Evolutionary conservation across 35 echinoderm and acorn worm genomes (phyloP), one percentile per base, ranked within the genome.

Genomic region (Holothuria glaberrima): DNA sequence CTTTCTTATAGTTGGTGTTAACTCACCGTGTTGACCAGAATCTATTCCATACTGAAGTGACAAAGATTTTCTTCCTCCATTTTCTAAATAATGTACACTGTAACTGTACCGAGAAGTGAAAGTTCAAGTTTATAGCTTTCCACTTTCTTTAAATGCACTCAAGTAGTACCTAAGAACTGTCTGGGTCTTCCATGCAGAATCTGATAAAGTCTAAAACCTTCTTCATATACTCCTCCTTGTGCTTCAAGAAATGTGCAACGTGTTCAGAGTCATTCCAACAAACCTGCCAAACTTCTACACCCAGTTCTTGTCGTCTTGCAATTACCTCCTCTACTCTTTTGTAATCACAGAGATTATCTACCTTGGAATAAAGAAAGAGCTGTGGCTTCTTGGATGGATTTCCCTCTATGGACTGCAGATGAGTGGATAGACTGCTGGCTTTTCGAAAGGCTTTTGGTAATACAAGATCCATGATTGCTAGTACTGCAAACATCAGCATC

Each of bases 311-410:
- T 13, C 93, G 77, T 50, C 65, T 82, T 81, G 82, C 86, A 72
- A 94, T 90, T 12, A 95, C 56, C 56, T 89, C 85, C 28, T 93
- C 91, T 21, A 99, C 58, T 16, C n/a, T 30, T 36, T 38, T 68
- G 54, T 68, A 95, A 17, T 81, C 60, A 67, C 89, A 86, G 30
- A 99, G 19, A 6, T 46, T 46, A 69, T 99, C 97, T 50, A 35
- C 62, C 73, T 91, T 93, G 13, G 97, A 99, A 72, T 99, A 99
- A 14, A 99, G 74, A 59, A 91, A 94, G 29, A 95, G 87, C 58
- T 93, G 93, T 1, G 97, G 97, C 28, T 63, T 93, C 6, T 77
- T 64, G 17, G 86, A 68, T 5, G 31, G 87, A 77, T 88, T 91
- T 13, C 67, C 22, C 35, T 90, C 88, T 9, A 95, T 52, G 10